Percentiles rank a stretch among this genome's conserved stretches.
Conservation (phyloP, 2,797 vertebrate species). For the Saxicola maurus region DNA sequence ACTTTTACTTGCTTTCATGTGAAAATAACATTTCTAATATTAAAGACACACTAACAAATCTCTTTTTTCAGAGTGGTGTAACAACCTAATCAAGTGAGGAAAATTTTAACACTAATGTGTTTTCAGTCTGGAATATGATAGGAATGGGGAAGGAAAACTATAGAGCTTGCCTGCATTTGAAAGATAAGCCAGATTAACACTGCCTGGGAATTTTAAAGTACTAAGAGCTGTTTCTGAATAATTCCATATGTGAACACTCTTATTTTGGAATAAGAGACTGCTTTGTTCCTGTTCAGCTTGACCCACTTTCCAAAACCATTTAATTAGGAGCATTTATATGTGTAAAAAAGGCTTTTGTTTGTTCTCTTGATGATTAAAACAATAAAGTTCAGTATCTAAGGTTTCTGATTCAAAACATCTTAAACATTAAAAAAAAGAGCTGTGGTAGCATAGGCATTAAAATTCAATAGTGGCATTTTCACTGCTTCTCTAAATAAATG, state of each 20-base stretch:
- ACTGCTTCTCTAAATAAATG: not conserved
- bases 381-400: not conserved
- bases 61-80: not conserved
- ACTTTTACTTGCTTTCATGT: not conserved
- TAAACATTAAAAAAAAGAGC: not conserved
- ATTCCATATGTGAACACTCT: constrained; percentile 27
- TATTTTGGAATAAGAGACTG: constrained; percentile 27
- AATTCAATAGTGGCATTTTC: not conserved
- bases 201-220: constrained; percentile 9
- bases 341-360: constrained; percentile 45
- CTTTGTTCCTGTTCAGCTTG: constrained; percentile 47
- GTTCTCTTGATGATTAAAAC: constrained; percentile 1
- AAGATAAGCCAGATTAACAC: constrained; percentile 28
- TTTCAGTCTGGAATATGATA: not conserved
- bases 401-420: not conserved
- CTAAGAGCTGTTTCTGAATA: constrained; percentile 24
- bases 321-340: constrained; percentile 29
- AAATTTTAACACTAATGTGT: not conserved
- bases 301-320: constrained; percentile 41
- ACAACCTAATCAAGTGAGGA: not conserved
- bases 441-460: not conserved
- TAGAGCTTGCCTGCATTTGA: not conserved
- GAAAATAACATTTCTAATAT: not conserved
- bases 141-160: not conserved
- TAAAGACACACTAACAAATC: not conserved